These are phyloP conservation scores for Lydus trimaculatus DNA, from an alignment of 2,888 invertebrate species.

Conservation along the genomic window DNA sequence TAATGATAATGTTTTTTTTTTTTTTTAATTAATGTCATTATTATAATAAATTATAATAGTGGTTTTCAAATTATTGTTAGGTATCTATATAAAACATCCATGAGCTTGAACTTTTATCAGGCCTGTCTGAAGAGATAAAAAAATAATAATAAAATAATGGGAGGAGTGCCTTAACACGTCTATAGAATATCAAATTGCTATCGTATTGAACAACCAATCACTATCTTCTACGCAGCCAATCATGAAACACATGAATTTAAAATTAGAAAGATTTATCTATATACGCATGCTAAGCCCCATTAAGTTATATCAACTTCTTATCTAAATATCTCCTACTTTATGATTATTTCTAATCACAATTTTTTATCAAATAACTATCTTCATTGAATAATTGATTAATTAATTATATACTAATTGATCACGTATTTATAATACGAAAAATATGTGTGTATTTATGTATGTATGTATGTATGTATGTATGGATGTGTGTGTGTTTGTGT, in stretches of 20 bases:
- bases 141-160: background rate
- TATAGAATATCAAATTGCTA: slow-evolving; percentile 43
- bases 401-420: background rate
- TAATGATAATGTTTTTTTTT: background rate
- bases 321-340: background rate
- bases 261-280: slow-evolving; percentile 33
- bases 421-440: background rate
- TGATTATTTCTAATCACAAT: background rate
- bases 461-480: background rate
- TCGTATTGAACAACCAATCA: slow-evolving; percentile 45
- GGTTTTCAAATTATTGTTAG: background rate
- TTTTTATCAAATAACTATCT: too few relatives aligned
- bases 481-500: background rate
- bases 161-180: slow-evolving; percentile 34
- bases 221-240: slow-evolving; percentile 41
- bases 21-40: background rate
- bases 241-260: slow-evolving; percentile 46
- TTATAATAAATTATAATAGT: too few relatives aligned
- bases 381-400: background rate
- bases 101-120: background rate
- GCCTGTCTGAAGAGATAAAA: background rate
- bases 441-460: background rate
- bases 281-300: background rate
- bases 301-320: background rate
- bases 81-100: too few relatives aligned